phyloP scores from a whole-genome alignment of 2,797 vertebrate genomes.

The Lycodopsis pacificus region DNA sequence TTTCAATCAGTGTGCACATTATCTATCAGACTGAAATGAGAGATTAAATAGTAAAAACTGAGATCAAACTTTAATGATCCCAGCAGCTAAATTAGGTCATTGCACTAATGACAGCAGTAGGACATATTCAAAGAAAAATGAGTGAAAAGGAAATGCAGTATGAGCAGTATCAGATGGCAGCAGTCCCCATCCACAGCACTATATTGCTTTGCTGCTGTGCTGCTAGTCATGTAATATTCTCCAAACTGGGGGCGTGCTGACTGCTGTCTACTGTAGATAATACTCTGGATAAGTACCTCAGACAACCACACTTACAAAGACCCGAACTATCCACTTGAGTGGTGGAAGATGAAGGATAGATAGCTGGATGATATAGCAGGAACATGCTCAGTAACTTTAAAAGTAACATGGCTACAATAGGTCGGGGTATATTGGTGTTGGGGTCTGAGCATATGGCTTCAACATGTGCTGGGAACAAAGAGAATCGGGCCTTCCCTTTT shows the following conservation, averaged over 20 bases:
- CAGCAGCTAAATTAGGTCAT: constrained; percentile 40
- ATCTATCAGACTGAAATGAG: constrained; percentile 3
- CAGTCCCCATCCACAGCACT: too few species aligned
- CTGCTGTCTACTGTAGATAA: too few species aligned
- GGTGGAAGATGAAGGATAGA: constrained; percentile 1
- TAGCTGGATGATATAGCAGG: not conserved
- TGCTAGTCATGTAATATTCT: too few species aligned
- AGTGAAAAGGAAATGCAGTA: constrained; percentile 17
- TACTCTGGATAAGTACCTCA: too few species aligned
- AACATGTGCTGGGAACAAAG: too few species aligned
- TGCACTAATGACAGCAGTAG: constrained; percentile 22
- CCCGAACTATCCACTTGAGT: not conserved
- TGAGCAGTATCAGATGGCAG: constrained; percentile 17
- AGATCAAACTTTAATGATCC: constrained; percentile 41
- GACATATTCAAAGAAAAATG: constrained; percentile 12
- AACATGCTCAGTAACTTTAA: not conserved
- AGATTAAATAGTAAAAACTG: constrained; percentile 15
- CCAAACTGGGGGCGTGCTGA: too few species aligned
- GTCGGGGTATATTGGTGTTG: too few species aligned
- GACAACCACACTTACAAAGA: too few species aligned
- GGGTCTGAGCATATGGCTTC: too few species aligned
- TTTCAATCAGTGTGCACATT: constrained; percentile 1
- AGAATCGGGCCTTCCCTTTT: too few species aligned
- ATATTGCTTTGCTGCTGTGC: too few species aligned
- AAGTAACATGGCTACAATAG: not conserved